phyloP scores from a whole-genome alignment of 2,888 invertebrate genomes.

The Lochmaea crataegi region DNA sequence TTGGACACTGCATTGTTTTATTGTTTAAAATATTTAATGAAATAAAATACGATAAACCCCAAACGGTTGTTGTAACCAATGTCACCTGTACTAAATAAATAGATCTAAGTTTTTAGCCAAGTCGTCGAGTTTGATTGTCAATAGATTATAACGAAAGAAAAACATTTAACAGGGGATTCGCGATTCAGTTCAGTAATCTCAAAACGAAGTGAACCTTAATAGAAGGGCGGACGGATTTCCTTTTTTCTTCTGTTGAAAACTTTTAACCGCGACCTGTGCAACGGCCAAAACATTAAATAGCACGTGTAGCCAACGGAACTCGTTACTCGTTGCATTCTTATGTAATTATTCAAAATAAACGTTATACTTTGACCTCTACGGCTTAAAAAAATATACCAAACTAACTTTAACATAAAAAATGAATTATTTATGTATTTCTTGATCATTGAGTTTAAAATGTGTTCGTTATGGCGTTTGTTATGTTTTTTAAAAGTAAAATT shows the following conservation, averaged over 20 bases:
- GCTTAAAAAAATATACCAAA: too few relatives aligned
- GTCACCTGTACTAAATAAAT: too few relatives aligned
- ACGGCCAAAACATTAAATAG: background rate
- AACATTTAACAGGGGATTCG: conserved; percentile 31
- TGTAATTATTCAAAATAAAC: background rate
- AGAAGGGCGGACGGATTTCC: conserved; percentile 48
- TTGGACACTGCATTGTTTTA: too few relatives aligned
- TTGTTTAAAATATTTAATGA: too few relatives aligned
- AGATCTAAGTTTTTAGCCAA: too few relatives aligned
- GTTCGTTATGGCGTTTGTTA: too few relatives aligned
- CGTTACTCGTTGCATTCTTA: background rate
- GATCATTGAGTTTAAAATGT: too few relatives aligned
- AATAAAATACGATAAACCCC: too few relatives aligned
- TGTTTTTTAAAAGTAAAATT: too few relatives aligned
- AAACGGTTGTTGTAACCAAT: too few relatives aligned
- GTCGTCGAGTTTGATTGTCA: background rate
- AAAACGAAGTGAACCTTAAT: conserved; percentile 32
- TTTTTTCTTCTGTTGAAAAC: conserved; percentile 39
- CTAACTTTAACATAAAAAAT: too few relatives aligned
- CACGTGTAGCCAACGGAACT: background rate
- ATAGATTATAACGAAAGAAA: conserved; percentile 16
- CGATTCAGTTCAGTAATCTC: conserved; percentile 37
- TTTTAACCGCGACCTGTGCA: conserved; percentile 8
- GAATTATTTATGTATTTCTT: too few relatives aligned
- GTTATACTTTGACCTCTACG: background rate